These are phyloP conservation scores for Pteronotus mesoamericanus DNA, from an alignment of 2,797 vertebrate species.

Conservation along the genomic window DNA sequence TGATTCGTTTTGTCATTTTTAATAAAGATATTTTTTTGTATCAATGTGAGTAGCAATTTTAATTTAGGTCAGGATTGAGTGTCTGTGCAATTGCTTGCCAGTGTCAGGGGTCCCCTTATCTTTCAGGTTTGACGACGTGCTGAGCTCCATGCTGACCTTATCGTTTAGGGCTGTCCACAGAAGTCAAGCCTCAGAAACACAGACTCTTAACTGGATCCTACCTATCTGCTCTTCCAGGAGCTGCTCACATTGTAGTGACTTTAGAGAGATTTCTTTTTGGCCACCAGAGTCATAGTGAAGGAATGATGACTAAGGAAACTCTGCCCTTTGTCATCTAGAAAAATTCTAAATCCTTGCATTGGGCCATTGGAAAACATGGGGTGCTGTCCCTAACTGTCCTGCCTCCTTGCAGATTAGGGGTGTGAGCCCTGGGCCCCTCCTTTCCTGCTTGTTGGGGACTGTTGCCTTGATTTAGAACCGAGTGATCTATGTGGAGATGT, in stretches of 20 bases:
- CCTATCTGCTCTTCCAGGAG: not conserved
- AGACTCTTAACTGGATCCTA: not conserved
- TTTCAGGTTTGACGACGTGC: not conserved
- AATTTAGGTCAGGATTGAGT: not conserved
- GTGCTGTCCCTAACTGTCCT: accelerated
- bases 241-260: not conserved
- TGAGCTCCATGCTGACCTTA: not conserved
- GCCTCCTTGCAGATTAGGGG: not conserved
- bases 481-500: not conserved
- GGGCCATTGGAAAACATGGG: not conserved
- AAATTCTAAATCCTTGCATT: not conserved
- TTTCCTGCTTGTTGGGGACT: not conserved
- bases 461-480: not conserved
- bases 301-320: not conserved
- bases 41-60: not conserved
- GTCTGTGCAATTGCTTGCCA: not conserved
- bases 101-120: not conserved
- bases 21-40: not conserved
- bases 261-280: not conserved
- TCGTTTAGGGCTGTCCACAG: not conserved
- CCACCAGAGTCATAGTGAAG: not conserved
- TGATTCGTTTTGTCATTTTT: not conserved
- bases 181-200: not conserved
- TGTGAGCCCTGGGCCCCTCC: no score
- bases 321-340: not conserved